Evolutionary conservation across 2,797 vertebrate species (phyloP), one percentile per base, ranked within the genome.

Genomic region (Brotula barbata): DNA sequence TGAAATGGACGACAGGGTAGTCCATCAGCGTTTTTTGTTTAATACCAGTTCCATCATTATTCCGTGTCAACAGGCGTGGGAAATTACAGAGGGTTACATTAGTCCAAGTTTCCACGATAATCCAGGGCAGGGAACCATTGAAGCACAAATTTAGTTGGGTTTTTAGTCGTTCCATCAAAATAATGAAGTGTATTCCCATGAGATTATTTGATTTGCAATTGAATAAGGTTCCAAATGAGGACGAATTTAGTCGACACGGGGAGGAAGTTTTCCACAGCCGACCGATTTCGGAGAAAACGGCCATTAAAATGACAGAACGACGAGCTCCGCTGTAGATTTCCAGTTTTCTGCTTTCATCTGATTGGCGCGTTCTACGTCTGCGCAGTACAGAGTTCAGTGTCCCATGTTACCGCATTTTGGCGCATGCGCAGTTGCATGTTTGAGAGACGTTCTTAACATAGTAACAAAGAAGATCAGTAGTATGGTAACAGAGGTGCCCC

Each of bases 321-420:
- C 34, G 16, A 0, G 59, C 69, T 50, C 64, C 64, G 53, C 64
- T 10, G 25, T 56, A 69, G 21, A 28, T 1, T 78, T 82, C 72
- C 65, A 77, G 64, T 39, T 40, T 61, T 82, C 78, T 77, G 42
- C 68, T 51, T 69, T 73, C 65, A 42, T 74, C 61, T 77, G 73
- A 84, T 85, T 68, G 79, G 84, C 66, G 52, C 59, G 56, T 44
- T 2, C 12, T 0, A 17, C 82, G 77, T 86, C 82, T 73, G 88
- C 86, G 86, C 80, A 69, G 1, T 42, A 1, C n/a, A 0, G 11
- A 0, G 9, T 21, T 0, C 15, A 40, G 20, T 23, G 48, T 64
- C 65, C 65, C 72, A 12, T 31, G 84, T 88, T 89, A 87, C 89
- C 84, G 89, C 91, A 90, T 80, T 76, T 82, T 46, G 7, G 61